phyloP scores from a whole-genome alignment of 1,140 invertebrate genomes.

The Bombus superbus region DNA sequence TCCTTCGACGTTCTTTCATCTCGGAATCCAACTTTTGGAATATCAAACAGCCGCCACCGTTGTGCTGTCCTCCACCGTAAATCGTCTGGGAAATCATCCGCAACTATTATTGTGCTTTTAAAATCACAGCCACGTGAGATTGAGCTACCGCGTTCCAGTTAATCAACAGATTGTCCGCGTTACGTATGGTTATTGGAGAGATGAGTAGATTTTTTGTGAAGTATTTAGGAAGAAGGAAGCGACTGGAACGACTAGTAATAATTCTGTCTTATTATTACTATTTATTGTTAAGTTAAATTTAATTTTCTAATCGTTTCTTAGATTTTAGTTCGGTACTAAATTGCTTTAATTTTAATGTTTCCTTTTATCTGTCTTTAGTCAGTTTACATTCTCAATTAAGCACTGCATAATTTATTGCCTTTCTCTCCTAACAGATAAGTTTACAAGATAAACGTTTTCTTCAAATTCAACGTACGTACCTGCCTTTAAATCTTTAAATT shows the following conservation, averaged over 20 bases:
- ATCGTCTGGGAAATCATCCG: slow-evolving; percentile 26
- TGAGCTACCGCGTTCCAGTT: background rate
- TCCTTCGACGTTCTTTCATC: slow-evolving; percentile 39
- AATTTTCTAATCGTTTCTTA: too few species aligned
- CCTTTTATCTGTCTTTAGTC: background rate
- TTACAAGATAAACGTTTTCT: background rate
- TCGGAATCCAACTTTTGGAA: slow-evolving; percentile 51
- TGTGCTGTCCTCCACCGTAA: background rate
- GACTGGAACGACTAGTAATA: background rate
- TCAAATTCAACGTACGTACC: background rate
- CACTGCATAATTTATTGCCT: background rate
- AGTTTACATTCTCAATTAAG: fast-evolving
- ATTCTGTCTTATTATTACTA: too few species aligned
- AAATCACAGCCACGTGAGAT: background rate
- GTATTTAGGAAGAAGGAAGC: background rate
- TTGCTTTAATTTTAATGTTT: too few species aligned
- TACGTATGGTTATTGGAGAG: background rate
- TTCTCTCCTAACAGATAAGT: background rate
- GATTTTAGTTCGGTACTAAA: too few species aligned
- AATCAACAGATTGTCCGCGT: background rate
- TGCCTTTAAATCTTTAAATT: background rate
- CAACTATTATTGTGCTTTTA: slow-evolving; percentile 6
- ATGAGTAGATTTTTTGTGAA: background rate
- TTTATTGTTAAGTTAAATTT: background rate
- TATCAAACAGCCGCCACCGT: background rate